phyloP scores from a whole-genome alignment of 2,113 vertebrate species.

The Mirza zaza region DNA sequence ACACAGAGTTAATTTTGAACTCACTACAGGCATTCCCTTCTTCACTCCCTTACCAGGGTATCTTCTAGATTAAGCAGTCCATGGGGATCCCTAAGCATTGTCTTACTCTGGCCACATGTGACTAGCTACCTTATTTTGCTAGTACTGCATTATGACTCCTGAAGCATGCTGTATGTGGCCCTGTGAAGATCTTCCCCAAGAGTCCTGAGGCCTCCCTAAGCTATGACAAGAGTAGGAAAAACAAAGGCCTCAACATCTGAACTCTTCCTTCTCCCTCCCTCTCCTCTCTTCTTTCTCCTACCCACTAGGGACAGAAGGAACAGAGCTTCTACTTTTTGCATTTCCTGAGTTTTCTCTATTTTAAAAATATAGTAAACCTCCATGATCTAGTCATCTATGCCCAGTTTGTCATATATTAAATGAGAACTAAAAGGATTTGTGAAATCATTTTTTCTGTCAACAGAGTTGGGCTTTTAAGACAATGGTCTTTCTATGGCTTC shows the following conservation, averaged over 20 bases:
- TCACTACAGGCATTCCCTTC: neutral
- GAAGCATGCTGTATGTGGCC: neutral
- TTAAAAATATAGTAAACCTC: slow-evolving; percentile 15
- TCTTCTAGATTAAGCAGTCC: neutral
- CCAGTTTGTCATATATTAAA: slow-evolving; percentile 35
- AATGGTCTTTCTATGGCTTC: neutral
- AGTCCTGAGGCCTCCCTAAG: neutral
- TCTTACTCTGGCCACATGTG: neutral
- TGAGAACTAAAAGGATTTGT: neutral
- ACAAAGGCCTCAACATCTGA: neutral
- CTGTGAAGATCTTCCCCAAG: neutral
- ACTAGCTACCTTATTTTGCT: neutral
- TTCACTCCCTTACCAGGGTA: neutral
- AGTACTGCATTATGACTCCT: neutral
- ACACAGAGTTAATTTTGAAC: neutral
- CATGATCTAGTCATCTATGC: neutral
- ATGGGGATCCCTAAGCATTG: neutral
- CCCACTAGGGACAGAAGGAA: neutral
- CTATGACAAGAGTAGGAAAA: neutral
- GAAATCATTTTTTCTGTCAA: slow-evolving; percentile 30
- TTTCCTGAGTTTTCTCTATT: slow-evolving; percentile 16
- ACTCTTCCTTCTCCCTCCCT: neutral
- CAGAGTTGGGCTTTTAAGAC: neutral
- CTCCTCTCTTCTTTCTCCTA: neutral
- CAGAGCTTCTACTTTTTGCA: neutral